Percentiles rank a stretch among this genome's conserved stretches.
Conservation (phyloP, 1,140 invertebrate species). For the Heliconius melpomene region DNA sequence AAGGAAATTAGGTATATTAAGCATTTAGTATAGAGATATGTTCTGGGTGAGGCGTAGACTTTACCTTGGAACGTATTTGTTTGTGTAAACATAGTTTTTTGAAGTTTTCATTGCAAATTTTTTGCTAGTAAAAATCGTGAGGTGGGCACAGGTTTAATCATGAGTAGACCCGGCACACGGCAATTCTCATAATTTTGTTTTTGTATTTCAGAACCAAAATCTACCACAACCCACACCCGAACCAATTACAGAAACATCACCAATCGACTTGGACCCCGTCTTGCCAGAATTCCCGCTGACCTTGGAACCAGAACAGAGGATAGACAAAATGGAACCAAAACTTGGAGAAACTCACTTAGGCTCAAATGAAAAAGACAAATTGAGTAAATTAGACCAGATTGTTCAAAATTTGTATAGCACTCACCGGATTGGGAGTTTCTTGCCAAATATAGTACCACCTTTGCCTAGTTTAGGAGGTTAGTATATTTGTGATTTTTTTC, state of each 20-base stretch:
- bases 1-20: too few relatives aligned
- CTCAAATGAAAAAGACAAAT: slow-evolving; percentile 59
- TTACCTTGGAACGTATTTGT: too few relatives aligned
- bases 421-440: slow-evolving; percentile 60
- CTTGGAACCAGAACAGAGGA: slow-evolving; percentile 35
- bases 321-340: slow-evolving; percentile 29
- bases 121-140: too few relatives aligned
- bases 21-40: too few relatives aligned
- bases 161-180: too few relatives aligned
- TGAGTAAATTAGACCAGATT: slow-evolving; percentile 74
- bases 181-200: neutral
- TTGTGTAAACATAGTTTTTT: too few relatives aligned
- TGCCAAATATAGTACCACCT: slow-evolving; percentile 35
- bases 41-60: too few relatives aligned
- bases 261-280: slow-evolving; percentile 49
- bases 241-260: slow-evolving; percentile 47
- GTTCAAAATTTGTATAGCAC: slow-evolving; percentile 74
- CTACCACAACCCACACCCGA: slow-evolving; percentile 38
- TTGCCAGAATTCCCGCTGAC: slow-evolving; percentile 20
- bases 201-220: slow-evolving; percentile 54
- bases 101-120: too few relatives aligned
- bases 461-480: slow-evolving; percentile 51
- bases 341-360: slow-evolving; percentile 27
- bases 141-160: too few relatives aligned
- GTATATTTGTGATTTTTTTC: neutral